These are phyloP conservation scores for Lepidostoma basale DNA, from an alignment of 1,140 invertebrate species.

Conservation along the genomic window DNA sequence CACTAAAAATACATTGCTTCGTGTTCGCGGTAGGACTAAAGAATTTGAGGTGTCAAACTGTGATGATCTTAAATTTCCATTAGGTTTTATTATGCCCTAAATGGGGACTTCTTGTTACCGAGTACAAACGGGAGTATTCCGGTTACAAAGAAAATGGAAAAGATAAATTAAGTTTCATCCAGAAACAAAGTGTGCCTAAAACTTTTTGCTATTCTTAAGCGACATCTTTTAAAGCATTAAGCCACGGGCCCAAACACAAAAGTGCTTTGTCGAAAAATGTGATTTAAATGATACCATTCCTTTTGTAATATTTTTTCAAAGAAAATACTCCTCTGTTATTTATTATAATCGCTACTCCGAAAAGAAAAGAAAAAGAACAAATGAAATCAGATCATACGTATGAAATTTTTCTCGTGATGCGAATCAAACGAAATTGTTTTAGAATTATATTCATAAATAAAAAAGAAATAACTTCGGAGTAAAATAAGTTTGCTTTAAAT, in stretches of 20 bases:
- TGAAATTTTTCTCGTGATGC: too few species aligned
- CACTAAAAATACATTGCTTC: too few species aligned
- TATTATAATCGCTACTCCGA: not conserved
- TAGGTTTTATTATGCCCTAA: too few species aligned
- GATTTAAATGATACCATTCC: not conserved
- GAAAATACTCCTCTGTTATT: not conserved
- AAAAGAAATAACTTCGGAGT: too few species aligned
- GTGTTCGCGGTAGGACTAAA: too few species aligned
- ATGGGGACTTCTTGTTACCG: too few species aligned
- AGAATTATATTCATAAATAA: too few species aligned
- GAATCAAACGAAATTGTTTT: too few species aligned
- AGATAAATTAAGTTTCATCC: conserved; percentile 5
- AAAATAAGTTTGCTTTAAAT: too few species aligned
- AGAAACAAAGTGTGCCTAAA: not conserved
- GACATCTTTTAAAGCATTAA: not conserved
- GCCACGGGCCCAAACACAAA: not conserved
- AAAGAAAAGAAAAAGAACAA: not conserved
- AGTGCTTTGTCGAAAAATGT: conserved; percentile 5
- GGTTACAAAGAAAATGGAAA: not conserved
- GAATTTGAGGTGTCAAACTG: too few species aligned
- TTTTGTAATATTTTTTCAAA: too few species aligned
- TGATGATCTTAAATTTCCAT: too few species aligned
- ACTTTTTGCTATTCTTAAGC: conserved; percentile 1
- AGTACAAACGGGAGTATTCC: not conserved
- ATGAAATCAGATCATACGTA: not conserved